These are phyloP conservation scores for Labeo calbasu DNA, from an alignment of 2,797 vertebrate genomes.

Conservation along the genomic window DNA sequence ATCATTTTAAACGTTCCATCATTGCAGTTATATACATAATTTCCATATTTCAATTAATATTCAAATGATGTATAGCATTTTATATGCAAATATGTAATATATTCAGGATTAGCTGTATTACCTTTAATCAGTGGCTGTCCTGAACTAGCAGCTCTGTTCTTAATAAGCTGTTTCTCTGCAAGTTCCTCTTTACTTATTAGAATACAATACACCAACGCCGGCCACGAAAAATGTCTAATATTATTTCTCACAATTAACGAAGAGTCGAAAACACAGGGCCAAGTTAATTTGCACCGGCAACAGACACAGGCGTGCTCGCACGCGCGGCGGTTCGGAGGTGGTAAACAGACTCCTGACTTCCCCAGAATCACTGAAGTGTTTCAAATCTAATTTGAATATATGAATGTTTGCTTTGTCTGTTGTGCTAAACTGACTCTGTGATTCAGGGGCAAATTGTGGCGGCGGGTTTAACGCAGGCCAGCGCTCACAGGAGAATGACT, in stretches of 20 bases:
- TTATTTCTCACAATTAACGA: slow-evolving; percentile 84
- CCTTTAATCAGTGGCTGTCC: slow-evolving; percentile 76
- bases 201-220: slow-evolving; percentile 74
- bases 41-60: slow-evolving; percentile 84
- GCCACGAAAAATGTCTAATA: slow-evolving; percentile 77
- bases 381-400: slow-evolving; percentile 86
- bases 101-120: slow-evolving; percentile 83
- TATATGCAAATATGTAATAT: slow-evolving; percentile 81
- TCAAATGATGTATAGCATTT: slow-evolving; percentile 77
- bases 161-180: slow-evolving; percentile 81
- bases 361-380: slow-evolving; percentile 80
- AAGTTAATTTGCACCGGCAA: slow-evolving; percentile 79
- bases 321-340: slow-evolving; percentile 42
- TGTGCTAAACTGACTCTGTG: slow-evolving; percentile 67
- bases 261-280: slow-evolving; percentile 73
- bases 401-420: slow-evolving; percentile 81
- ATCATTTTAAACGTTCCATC: slow-evolving; percentile 78
- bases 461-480: slow-evolving; percentile 60
- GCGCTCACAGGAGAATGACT: slow-evolving; percentile 37
- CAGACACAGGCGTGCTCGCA: slow-evolving; percentile 62
- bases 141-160: slow-evolving; percentile 73
- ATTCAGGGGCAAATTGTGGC: slow-evolving; percentile 59
- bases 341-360: slow-evolving; percentile 61
- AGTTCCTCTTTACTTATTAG: slow-evolving; percentile 82
- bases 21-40: slow-evolving; percentile 78